Conservation (phyloP, 2,888 invertebrate species). For the Lutraria lutraria region DNA sequence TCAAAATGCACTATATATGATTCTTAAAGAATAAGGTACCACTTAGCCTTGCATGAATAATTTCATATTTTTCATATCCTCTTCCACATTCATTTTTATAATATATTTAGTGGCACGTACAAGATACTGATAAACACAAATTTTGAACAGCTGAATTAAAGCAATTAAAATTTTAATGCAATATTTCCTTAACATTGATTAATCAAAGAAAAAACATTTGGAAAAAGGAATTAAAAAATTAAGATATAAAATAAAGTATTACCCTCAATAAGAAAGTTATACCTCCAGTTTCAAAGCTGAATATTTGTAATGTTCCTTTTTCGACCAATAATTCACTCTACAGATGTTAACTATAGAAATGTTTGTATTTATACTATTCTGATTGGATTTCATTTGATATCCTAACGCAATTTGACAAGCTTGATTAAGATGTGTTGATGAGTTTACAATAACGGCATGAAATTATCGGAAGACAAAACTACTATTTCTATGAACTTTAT, state of each 20-base stretch:
- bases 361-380: background rate
- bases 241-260: background rate
- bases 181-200: too few relatives aligned
- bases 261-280: background rate
- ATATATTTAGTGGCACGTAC: too few relatives aligned
- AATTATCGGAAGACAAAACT: background rate
- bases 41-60: too few relatives aligned
- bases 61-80: too few relatives aligned
- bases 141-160: too few relatives aligned
- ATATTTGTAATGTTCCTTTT: background rate
- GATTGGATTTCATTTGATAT: background rate
- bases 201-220: too few relatives aligned
- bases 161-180: too few relatives aligned
- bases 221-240: too few relatives aligned
- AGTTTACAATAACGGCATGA: background rate
- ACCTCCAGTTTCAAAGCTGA: background rate
- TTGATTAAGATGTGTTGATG: conserved; percentile 23
- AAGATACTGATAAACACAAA: too few relatives aligned
- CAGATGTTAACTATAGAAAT: background rate
- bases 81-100: too few relatives aligned
- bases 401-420: conserved; percentile 52
- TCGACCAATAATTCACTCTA: background rate
- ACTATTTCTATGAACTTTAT: conserved; percentile 1
- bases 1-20: too few relatives aligned
- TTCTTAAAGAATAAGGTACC: too few relatives aligned